A percentile compares a stretch with the other conserved stretches of the same genome.
phyloP scores from a whole-genome alignment of 1,140 invertebrate species.

The Pararge aegeria region DNA sequence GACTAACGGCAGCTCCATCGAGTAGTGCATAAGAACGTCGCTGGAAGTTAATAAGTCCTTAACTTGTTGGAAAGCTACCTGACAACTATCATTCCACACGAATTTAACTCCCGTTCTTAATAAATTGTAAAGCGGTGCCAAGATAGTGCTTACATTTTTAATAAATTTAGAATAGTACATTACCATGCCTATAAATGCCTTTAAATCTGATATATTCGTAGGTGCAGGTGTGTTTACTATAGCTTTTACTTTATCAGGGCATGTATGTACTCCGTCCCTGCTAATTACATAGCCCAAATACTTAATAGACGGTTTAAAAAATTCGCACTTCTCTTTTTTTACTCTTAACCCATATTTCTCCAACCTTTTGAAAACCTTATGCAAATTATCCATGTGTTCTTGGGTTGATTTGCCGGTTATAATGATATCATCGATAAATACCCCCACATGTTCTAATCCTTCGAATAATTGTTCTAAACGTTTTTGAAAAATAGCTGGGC shows the following conservation, averaged over 20 bases:
- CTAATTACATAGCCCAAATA: conserved; percentile 26
- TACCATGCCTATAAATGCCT: conserved; percentile 20
- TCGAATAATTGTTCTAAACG: conserved; percentile 29
- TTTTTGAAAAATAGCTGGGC: conserved; percentile 40
- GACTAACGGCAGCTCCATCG: background rate
- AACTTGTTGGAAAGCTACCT: background rate
- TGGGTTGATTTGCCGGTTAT: conserved; percentile 21
- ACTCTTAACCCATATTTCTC: conserved; percentile 2
- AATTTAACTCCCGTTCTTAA: conserved; percentile 13
- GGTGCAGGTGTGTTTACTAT: conserved; percentile 13
- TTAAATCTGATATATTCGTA: conserved; percentile 18
- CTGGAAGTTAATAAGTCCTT: conserved; percentile 4
- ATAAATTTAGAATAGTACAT: conserved; percentile 17
- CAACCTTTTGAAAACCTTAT: conserved; percentile 4
- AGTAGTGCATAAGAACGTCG: conserved; percentile 8
- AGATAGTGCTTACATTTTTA: conserved; percentile 8
- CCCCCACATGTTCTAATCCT: conserved; percentile 28
- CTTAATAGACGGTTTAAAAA: background rate
- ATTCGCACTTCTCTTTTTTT: background rate
- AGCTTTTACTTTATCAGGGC: conserved; percentile 23
- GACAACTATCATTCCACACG: conserved; percentile 4
- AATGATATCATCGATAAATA: conserved; percentile 43
- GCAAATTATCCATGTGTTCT: conserved; percentile 12
- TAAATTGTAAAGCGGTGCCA: conserved; percentile 10
- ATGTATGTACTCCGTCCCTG: conserved; percentile 16